Conservation (phyloP, 2,888 invertebrate species). For the Eupithecia inturbata region DNA sequence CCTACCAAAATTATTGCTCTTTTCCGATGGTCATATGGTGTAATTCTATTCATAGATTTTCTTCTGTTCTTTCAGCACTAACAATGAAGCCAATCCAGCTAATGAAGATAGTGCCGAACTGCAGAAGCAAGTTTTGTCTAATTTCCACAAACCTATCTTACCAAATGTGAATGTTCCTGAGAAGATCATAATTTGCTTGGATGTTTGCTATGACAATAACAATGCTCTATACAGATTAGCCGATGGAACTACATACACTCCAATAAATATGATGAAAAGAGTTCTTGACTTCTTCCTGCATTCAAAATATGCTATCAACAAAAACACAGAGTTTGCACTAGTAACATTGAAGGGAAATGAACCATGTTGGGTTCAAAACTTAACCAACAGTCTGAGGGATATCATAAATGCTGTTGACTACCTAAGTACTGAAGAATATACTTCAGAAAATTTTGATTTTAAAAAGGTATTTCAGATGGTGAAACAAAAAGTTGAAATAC, state of each 20-base stretch:
- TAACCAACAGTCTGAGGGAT: conserved; percentile 85
- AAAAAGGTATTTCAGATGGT: conserved; percentile 83
- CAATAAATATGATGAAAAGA: conserved; percentile 86
- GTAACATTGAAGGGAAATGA: conserved; percentile 82
- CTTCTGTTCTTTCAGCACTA: conserved; percentile 23
- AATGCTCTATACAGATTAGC: conserved; percentile 80
- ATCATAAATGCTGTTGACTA: conserved; percentile 84
- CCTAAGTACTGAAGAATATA: conserved; percentile 78
- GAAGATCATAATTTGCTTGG: conserved; percentile 86
- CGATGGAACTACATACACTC: conserved; percentile 82
- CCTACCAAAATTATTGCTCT: neutral
- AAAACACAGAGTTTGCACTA: conserved; percentile 86
- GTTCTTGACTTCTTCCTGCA: conserved; percentile 86
- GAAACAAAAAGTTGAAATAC: conserved; percentile 78
- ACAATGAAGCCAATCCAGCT: conserved; percentile 5
- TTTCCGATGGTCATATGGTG: neutral
- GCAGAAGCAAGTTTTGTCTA: conserved; percentile 70
- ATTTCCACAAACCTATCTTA: conserved; percentile 75
- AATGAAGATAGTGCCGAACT: conserved; percentile 55
- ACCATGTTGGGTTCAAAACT: conserved; percentile 84
- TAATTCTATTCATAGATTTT: neutral
- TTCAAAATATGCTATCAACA: conserved; percentile 85
- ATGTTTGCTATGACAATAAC: conserved; percentile 84
- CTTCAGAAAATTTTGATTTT: conserved; percentile 82
- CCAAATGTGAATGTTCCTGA: conserved; percentile 84